Conservation (phyloP, 1,140 invertebrate genomes). For the Thalassaphorura encarpata region DNA sequence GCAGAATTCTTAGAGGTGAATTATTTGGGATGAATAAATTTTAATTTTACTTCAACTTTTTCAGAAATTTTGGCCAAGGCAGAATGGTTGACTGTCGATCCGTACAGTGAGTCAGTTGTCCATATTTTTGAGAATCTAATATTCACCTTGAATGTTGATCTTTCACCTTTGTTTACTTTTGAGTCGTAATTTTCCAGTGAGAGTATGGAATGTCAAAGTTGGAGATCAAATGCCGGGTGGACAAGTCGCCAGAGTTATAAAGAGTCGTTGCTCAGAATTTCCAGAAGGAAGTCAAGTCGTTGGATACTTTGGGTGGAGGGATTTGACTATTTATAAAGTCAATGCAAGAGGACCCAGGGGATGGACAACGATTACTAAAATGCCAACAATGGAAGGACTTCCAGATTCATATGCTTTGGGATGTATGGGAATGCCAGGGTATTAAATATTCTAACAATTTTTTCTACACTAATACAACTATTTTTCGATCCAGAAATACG, state of each 20-base stretch:
- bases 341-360: slow-evolving; percentile 7
- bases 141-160: neutral
- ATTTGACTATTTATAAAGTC: slow-evolving; percentile 38
- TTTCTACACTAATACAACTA: too few species aligned
- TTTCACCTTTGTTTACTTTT: neutral
- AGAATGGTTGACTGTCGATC: slow-evolving; percentile 57
- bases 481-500: slow-evolving; percentile 40
- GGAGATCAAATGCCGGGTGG: slow-evolving; percentile 1
- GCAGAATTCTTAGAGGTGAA: neutral
- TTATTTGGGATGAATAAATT: neutral
- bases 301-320: slow-evolving; percentile 51
- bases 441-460: neutral
- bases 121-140: neutral
- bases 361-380: slow-evolving; percentile 35
- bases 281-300: slow-evolving; percentile 48
- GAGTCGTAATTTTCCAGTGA: neutral
- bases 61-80: slow-evolving; percentile 54
- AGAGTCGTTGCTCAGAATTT: slow-evolving; percentile 50
- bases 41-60: neutral
- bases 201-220: slow-evolving; percentile 24
- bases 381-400: slow-evolving; percentile 46
- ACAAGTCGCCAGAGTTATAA: slow-evolving; percentile 38
- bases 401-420: slow-evolving; percentile 43
- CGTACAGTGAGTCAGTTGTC: slow-evolving; percentile 30
- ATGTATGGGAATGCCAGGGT: neutral